phyloP scores from a whole-genome alignment of 2,888 invertebrate genomes.

The Himalopsyche japonica region DNA sequence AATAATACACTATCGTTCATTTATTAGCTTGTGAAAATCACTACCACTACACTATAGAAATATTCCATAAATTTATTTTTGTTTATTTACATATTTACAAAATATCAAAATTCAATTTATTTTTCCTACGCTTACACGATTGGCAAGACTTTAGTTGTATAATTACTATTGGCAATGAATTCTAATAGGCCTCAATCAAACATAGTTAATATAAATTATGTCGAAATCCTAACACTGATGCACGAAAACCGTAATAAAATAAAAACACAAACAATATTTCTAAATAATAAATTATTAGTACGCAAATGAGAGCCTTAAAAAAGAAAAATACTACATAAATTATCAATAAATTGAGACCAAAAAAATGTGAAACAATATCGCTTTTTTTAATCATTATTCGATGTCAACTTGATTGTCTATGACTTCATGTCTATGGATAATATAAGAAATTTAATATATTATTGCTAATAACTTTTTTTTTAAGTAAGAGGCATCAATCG shows the following conservation, averaged over 20 bases:
- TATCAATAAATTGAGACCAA: not conserved
- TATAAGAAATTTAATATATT: too few species aligned
- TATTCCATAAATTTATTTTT: conserved; percentile 24
- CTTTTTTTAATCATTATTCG: not conserved
- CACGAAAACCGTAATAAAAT: not conserved
- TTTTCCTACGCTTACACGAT: conserved; percentile 1
- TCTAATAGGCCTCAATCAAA: conserved; percentile 24
- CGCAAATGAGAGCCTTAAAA: not conserved
- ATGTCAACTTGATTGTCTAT: not conserved
- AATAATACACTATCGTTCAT: conserved; percentile 9
- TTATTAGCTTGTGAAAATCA: not conserved
- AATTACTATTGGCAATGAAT: conserved; percentile 24
- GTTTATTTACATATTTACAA: conserved; percentile 40
- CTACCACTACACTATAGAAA: conserved; percentile 1
- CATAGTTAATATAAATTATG: conserved; percentile 34
- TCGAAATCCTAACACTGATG: not conserved
- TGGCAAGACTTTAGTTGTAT: conserved; percentile 32
- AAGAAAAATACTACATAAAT: not conserved
- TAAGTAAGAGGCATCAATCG: too few species aligned
- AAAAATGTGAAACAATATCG: conserved; percentile 4
- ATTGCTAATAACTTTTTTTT: too few species aligned
- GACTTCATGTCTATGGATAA: too few species aligned
- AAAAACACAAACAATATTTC: not conserved
- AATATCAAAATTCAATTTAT: conserved; percentile 12
- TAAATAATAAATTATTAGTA: conserved; percentile 1